Conservation (phyloP, 2,888 invertebrate genomes). For the Griposia aprilina region DNA sequence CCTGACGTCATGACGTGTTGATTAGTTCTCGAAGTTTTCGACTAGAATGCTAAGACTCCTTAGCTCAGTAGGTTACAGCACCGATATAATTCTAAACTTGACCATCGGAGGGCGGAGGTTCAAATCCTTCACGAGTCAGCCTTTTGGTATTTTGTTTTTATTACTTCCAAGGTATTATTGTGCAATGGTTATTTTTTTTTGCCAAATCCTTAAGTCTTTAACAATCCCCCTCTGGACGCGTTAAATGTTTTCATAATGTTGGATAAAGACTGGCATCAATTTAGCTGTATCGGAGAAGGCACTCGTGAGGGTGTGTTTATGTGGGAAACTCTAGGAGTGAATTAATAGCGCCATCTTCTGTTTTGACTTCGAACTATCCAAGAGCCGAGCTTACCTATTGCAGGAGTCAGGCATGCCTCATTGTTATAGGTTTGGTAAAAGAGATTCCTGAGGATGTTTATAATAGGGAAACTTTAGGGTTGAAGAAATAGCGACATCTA, state of each 20-base stretch:
- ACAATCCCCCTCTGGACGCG: neutral
- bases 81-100: slow-evolving; percentile 66
- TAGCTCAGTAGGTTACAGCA: slow-evolving; percentile 74
- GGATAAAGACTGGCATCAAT: neutral
- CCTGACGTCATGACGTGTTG: slow-evolving; percentile 26
- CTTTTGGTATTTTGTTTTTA: neutral
- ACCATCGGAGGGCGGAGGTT: slow-evolving; percentile 74
- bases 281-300: neutral
- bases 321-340: too few species aligned
- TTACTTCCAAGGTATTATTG: neutral
- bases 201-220: neutral
- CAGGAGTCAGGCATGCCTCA: neutral
- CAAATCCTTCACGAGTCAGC: slow-evolving; percentile 74
- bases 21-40: neutral
- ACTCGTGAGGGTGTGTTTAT: neutral
- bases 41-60: slow-evolving; percentile 31
- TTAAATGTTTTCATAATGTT: neutral
- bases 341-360: slow-evolving; percentile 19
- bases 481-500: neutral
- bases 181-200: neutral
- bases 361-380: slow-evolving; percentile 1
- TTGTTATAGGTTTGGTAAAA: neutral
- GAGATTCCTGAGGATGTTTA: neutral
- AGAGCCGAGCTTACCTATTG: neutral
- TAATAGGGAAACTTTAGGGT: neutral